A percentile compares a stretch with the other conserved stretches of the same genome.
Evolutionary conservation across 2,888 invertebrate species (phyloP).

Genomic region (Calameuta filiformis): DNA sequence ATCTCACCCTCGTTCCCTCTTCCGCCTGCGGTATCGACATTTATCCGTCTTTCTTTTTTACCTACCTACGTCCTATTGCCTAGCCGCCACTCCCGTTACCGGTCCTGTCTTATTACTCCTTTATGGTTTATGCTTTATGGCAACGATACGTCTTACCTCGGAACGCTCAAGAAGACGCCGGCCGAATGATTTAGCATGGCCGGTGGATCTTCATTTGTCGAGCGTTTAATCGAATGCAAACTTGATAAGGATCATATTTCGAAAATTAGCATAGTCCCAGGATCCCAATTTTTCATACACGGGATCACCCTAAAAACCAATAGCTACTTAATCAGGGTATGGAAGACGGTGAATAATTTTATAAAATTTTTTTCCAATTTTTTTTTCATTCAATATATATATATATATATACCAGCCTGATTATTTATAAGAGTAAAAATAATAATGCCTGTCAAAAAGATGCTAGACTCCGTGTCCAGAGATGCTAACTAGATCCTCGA

Average conservation of each 20-base stretch:
- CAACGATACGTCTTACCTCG: constrained; percentile 5
- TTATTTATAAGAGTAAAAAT: background rate
- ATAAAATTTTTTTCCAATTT: background rate
- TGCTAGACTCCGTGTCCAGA: constrained; percentile 43
- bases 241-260: constrained; percentile 8
- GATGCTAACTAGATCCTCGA: constrained; percentile 45
- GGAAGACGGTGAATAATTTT: background rate
- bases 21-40: constrained; percentile 1
- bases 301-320: background rate
- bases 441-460: background rate
- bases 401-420: background rate
- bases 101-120: background rate
- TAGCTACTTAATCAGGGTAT: background rate
- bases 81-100: constrained; percentile 18
- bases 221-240: constrained; percentile 18
- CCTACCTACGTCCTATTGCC: constrained; percentile 33
- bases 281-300: background rate
- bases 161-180: background rate
- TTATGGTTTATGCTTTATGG: constrained; percentile 4
- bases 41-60: constrained; percentile 29
- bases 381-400: no score
- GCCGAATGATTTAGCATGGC: constrained; percentile 2
- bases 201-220: constrained; percentile 25
- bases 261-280: background rate
- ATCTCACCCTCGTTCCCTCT: constrained; percentile 15